phyloP scores from a whole-genome alignment of 2,888 invertebrate genomes.

The Aphrophora alni region DNA sequence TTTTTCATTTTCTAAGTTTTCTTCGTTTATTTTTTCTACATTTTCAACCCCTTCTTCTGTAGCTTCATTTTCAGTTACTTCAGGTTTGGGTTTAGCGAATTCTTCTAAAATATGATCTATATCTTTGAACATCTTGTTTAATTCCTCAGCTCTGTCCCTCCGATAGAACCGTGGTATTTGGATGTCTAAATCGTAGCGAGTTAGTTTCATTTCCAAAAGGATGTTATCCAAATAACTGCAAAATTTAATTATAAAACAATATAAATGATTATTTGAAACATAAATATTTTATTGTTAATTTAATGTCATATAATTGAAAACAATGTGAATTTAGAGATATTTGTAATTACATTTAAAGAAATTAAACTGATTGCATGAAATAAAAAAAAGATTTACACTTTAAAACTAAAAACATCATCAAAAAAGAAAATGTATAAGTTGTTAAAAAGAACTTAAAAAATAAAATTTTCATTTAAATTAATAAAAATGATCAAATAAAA shows the following conservation, averaged over 20 bases:
- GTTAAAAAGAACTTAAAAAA: no score
- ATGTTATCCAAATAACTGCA: constrained; percentile 74
- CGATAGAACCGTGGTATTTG: constrained; percentile 69
- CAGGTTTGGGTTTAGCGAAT: constrained; percentile 78
- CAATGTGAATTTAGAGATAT: no score
- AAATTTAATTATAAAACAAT: background rate
- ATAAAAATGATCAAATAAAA: no score
- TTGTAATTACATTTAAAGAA: no score
- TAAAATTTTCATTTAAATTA: no score
- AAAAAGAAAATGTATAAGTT: no score
- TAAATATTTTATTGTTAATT: no score
- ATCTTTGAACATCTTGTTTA: constrained; percentile 54
- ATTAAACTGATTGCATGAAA: no score
- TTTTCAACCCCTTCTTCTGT: constrained; percentile 19
- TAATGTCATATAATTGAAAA: no score
- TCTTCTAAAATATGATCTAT: constrained; percentile 61
- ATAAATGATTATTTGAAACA: background rate
- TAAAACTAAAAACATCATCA: no score
- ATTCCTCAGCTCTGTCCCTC: constrained; percentile 59
- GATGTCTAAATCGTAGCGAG: constrained; percentile 70
- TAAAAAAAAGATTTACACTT: no score
- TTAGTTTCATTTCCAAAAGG: constrained; percentile 70
- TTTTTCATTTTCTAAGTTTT: background rate
- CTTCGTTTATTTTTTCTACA: background rate
- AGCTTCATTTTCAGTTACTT: background rate